Conservation (phyloP, 2,113 vertebrate species). For the Brachypteracias leptosomus region DNA sequence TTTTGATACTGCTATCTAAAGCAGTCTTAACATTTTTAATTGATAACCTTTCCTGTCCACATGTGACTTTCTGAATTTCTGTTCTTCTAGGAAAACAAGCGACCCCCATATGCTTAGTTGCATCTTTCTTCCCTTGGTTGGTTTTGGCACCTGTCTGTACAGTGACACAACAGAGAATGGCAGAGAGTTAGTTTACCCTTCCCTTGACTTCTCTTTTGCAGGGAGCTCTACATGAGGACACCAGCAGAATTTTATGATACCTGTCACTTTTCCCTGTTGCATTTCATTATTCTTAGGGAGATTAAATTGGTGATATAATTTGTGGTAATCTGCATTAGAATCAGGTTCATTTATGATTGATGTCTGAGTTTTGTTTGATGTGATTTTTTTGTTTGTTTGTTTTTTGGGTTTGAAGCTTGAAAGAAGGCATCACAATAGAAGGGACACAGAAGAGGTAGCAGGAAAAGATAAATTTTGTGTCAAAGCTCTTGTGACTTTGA, state of each 20-base stretch:
- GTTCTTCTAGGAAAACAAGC: background rate
- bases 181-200: background rate
- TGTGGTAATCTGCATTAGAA: background rate
- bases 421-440: background rate
- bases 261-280: background rate
- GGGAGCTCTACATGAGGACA: background rate
- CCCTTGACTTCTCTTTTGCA: background rate
- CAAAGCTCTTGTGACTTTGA: background rate
- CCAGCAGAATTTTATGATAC: background rate
- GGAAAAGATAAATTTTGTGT: background rate
- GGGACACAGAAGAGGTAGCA: background rate
- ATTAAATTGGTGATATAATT: background rate
- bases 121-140: background rate
- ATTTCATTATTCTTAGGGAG: background rate
- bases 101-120: rapidly evolving
- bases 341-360: background rate
- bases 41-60: background rate
- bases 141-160: background rate
- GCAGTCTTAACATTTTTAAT: background rate
- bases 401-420: background rate
- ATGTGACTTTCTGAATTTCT: background rate
- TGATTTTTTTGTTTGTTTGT: background rate
- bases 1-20: background rate
- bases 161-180: background rate
- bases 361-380: background rate